phyloP scores from a whole-genome alignment of 2,797 vertebrate species.

The Sebastes steindachneri region DNA sequence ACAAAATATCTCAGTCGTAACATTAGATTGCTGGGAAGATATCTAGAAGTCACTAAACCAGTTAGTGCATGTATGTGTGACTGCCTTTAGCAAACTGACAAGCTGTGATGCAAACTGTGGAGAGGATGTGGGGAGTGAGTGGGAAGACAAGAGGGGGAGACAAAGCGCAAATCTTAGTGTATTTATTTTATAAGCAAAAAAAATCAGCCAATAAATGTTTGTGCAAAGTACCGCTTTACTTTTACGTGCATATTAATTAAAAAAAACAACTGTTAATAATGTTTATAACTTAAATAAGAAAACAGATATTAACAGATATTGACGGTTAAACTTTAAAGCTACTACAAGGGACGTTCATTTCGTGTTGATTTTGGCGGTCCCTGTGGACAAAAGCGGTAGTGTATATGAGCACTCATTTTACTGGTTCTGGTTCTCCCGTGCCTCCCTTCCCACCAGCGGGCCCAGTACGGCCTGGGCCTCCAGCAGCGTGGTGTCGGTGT shows the following conservation, averaged over 20 bases:
- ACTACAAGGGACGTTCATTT: not conserved
- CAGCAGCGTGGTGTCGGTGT: too few relatives aligned
- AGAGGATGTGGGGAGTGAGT: not conserved
- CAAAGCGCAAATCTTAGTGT: not conserved
- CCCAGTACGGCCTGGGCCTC: too few relatives aligned
- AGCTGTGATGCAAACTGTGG: not conserved
- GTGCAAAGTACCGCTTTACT: not conserved
- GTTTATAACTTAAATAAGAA: not conserved
- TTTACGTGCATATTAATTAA: not conserved
- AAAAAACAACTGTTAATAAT: too few relatives aligned
- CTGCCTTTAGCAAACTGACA: not conserved
- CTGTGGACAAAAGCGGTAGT: too few relatives aligned
- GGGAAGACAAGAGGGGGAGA: not conserved
- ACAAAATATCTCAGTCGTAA: not conserved
- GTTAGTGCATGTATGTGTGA: not conserved
- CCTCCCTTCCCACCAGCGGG: too few relatives aligned
- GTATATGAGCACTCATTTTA: too few relatives aligned
- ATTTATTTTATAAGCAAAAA: too few relatives aligned
- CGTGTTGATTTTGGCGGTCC: not conserved
- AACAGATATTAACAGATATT: not conserved
- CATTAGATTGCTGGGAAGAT: not conserved
- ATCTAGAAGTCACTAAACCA: not conserved
- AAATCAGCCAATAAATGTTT: not conserved
- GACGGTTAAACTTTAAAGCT: not conserved
- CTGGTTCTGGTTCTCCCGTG: too few relatives aligned